phyloP scores from a whole-genome alignment of 2,888 invertebrate species.

The Leucozona laternaria region DNA sequence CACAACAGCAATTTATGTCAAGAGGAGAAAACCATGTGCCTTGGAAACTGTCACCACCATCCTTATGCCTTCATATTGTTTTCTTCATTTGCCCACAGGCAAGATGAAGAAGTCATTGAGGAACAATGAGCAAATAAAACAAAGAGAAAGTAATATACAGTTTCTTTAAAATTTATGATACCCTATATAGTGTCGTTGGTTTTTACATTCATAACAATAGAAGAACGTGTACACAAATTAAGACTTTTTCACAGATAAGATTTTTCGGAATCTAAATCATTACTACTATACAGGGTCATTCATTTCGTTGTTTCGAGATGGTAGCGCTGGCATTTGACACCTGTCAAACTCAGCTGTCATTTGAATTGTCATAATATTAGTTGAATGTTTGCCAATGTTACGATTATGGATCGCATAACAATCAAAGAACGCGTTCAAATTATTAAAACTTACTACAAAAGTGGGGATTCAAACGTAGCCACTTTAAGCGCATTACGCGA shows the following conservation, averaged over 20 bases:
- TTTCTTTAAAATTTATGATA: slow-evolving; percentile 13
- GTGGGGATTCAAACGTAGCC: too few species aligned
- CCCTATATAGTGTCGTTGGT: neutral
- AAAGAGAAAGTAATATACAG: neutral
- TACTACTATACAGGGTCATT: too few species aligned
- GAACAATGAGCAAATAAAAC: slow-evolving; percentile 70
- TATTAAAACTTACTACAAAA: too few species aligned
- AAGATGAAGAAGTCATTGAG: slow-evolving; percentile 77
- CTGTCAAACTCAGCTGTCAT: too few species aligned
- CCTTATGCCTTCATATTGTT: slow-evolving; percentile 34
- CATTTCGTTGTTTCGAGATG: too few species aligned
- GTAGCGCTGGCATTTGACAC: too few species aligned
- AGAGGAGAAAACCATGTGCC: slow-evolving; percentile 62
- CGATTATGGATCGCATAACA: too few species aligned
- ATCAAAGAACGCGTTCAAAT: too few species aligned
- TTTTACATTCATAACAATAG: neutral
- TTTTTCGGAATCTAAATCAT: too few species aligned
- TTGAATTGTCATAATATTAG: too few species aligned
- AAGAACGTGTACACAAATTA: neutral
- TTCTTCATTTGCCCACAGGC: slow-evolving; percentile 45
- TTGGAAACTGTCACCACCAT: slow-evolving; percentile 40
- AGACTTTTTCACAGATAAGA: neutral
- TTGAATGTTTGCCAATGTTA: too few species aligned
- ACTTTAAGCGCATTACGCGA: too few species aligned
- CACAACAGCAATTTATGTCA: slow-evolving; percentile 73